Evolutionary conservation across 1,140 invertebrate genomes (phyloP).

Genomic region (Bombus superbus): DNA sequence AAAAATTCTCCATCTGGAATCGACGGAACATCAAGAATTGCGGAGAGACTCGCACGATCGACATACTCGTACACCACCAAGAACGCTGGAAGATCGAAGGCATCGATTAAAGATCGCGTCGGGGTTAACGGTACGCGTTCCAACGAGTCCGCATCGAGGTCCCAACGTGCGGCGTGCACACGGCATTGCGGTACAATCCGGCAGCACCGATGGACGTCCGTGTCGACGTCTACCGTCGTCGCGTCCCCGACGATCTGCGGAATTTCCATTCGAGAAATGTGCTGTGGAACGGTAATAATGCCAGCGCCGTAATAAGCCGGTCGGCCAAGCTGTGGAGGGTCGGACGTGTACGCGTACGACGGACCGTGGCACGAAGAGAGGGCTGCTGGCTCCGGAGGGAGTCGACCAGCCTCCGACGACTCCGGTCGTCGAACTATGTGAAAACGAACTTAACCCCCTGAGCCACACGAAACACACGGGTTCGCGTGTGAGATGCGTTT

Average conservation of each 20-base stretch:
- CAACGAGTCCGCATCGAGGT: conserved; percentile 37
- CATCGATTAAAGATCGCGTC: conserved; percentile 35
- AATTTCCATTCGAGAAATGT: conserved; percentile 66
- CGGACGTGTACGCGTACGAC: background rate
- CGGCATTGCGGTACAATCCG: conserved; percentile 48
- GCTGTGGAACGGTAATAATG: conserved; percentile 65
- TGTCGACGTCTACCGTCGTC: conserved; percentile 34
- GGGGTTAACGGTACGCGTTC: conserved; percentile 7
- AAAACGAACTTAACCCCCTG: conserved; percentile 67
- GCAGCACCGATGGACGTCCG: conserved; percentile 41
- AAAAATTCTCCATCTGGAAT: too few relatives aligned
- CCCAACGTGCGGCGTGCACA: conserved; percentile 27
- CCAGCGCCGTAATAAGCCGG: conserved; percentile 64
- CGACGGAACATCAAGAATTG: background rate
- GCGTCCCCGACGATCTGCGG: conserved; percentile 62
- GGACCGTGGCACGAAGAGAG: conserved; percentile 13
- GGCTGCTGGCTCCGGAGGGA: conserved; percentile 34
- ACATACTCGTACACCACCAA: background rate
- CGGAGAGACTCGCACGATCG: background rate
- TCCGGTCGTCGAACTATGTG: conserved; percentile 64
- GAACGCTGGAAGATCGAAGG: conserved; percentile 14
- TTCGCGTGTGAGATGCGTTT: conserved; percentile 39
- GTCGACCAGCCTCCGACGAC: conserved; percentile 4
- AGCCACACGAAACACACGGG: background rate
- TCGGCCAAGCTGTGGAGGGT: background rate